Evolutionary conservation across 2,113 vertebrate species (phyloP).

Genomic region (Hoplias malabaricus): DNA sequence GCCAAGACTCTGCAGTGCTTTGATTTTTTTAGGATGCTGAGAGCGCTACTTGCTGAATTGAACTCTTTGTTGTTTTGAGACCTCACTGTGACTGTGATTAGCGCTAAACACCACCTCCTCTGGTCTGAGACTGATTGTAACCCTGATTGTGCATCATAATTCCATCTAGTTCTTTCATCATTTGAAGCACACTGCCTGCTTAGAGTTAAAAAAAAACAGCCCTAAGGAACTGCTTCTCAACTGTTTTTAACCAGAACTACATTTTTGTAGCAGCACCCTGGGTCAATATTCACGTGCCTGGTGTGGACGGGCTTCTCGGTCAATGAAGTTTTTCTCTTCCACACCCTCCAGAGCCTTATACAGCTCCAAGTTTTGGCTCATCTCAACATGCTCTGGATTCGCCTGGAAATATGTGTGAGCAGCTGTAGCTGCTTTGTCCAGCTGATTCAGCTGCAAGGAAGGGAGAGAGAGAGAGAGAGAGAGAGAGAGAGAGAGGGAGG

Average conservation of each 20-base stretch:
- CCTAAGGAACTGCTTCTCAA: no score
- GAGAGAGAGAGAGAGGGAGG: neutral
- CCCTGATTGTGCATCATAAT: no score
- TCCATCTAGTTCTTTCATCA: no score
- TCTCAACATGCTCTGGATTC: slow-evolving; percentile 95
- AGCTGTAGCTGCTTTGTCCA: slow-evolving; percentile 87
- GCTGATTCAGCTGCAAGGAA: slow-evolving; percentile 78
- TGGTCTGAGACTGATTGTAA: no score
- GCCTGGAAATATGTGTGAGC: slow-evolving; percentile 96
- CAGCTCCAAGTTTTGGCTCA: slow-evolving; percentile 85
- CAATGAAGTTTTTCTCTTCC: slow-evolving; percentile 73
- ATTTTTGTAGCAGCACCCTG: neutral
- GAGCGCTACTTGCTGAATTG: no score
- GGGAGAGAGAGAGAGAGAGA: neutral
- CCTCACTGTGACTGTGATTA: no score
- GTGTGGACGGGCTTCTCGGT: slow-evolving; percentile 83
- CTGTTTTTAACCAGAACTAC: neutral
- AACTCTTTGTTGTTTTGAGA: no score
- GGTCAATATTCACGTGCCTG: slow-evolving; percentile 72
- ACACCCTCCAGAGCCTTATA: slow-evolving; percentile 77
- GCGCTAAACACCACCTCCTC: no score
- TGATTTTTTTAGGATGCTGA: no score
- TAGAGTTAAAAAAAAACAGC: no score
- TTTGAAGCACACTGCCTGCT: no score
- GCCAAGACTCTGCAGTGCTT: no score